Evolutionary conservation across 2,797 vertebrate species (phyloP).

Genomic region (Takifugu ocellatus): DNA sequence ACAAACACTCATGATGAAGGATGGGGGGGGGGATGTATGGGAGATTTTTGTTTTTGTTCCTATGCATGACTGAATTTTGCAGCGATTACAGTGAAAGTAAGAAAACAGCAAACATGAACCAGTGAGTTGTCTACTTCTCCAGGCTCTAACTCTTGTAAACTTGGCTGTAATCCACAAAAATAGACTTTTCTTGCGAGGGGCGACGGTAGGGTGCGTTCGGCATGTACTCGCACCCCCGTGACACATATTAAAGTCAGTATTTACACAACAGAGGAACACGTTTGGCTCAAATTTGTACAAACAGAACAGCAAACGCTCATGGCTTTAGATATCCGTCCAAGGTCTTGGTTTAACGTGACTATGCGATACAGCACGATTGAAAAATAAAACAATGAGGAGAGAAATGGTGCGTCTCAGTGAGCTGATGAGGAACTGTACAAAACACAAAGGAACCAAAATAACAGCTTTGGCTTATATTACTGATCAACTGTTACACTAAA

Average conservation of each 20-base stretch:
- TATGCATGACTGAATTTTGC: slow-evolving; percentile 80
- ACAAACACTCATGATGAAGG: slow-evolving; percentile 86
- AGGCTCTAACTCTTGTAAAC: slow-evolving; percentile 91
- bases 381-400: slow-evolving; percentile 77
- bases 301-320: slow-evolving; percentile 93
- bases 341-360: slow-evolving; percentile 85
- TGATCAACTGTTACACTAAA: slow-evolving; percentile 94
- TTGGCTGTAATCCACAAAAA: slow-evolving; percentile 98
- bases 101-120: slow-evolving; percentile 95
- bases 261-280: slow-evolving; percentile 79
- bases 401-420: slow-evolving; percentile 68
- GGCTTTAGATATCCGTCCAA: slow-evolving; percentile 95
- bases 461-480: slow-evolving; percentile 99
- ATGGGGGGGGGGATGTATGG: slow-evolving; percentile 72
- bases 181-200: slow-evolving; percentile 93
- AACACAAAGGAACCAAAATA: slow-evolving; percentile 78
- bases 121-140: slow-evolving; percentile 93
- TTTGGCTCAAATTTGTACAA: slow-evolving; percentile 97
- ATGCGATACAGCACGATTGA: slow-evolving; percentile 83
- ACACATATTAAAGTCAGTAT: slow-evolving; percentile 90
- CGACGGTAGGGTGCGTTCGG: slow-evolving; percentile 86
- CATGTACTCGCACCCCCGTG: slow-evolving; percentile 90
- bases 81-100: slow-evolving; percentile 92
- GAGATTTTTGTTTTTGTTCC: slow-evolving; percentile 74
- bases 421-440: slow-evolving; percentile 84